phyloP scores from a whole-genome alignment of 2,113 vertebrate genomes.

The Columba livia region DNA sequence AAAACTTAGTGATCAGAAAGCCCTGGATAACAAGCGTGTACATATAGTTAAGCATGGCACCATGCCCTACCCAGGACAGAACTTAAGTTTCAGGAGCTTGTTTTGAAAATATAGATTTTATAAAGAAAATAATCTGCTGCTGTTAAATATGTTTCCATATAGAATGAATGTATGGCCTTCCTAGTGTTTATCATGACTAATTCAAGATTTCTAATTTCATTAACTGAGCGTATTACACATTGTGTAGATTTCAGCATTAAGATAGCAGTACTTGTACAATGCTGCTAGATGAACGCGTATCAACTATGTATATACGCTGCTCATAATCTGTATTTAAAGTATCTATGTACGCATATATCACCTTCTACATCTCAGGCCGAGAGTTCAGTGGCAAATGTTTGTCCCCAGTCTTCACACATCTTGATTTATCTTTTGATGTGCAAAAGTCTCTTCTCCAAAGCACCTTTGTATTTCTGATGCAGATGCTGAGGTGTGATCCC shows the following conservation, averaged over 20 bases:
- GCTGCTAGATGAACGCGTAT: fast-evolving
- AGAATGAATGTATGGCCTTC: neutral
- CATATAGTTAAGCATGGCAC: neutral
- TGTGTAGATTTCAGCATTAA: neutral
- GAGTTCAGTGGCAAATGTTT: neutral
- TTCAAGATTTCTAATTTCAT: neutral
- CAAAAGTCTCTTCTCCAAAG: neutral
- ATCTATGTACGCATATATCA: neutral
- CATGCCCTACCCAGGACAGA: neutral
- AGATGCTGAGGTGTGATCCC: neutral
- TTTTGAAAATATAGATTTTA: neutral
- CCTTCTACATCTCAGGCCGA: neutral
- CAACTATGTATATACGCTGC: no score
- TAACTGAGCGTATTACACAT: neutral
- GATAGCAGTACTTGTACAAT: neutral
- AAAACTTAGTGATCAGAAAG: neutral
- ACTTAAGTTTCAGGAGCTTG: neutral
- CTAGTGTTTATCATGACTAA: neutral
- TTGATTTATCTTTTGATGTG: neutral
- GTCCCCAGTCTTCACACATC: neutral
- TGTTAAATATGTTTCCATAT: neutral
- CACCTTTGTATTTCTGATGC: neutral
- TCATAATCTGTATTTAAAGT: neutral
- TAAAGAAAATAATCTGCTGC: neutral
- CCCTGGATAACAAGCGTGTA: neutral